Base-by-base conservation (phyloP, 2,797 vertebrate genomes). In the Gallinago nigripennis region DNA sequence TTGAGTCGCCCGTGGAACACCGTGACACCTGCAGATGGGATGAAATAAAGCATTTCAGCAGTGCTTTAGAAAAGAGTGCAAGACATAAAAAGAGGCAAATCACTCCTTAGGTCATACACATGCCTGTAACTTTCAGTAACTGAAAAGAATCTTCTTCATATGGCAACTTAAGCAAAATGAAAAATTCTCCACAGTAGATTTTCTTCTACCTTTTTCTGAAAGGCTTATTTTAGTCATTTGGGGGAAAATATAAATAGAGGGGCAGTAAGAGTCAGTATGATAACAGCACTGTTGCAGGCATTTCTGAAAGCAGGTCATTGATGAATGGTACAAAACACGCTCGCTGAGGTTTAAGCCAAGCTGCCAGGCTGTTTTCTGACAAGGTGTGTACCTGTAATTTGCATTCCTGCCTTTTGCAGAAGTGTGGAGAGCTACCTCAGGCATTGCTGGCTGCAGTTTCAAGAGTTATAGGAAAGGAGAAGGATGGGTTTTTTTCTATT, bases 351-450 rank as follows among this genome's bases (percentile, higher is more conserved):
- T 28, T 58, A 31, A 90, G 35, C 28, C 53, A 71, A 25, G 24
- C 37, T 68, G 39, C n/a, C 0, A 0, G 35, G 30, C 33, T 94
- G 50, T 30, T 63, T 87, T 77, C 79, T 71, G 48, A 73, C n/a
- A 63, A 66, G 48, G 25, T 0, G 0, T 1, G 0, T 23, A 5
- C 3, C 1, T 46, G 28, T 50, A 14, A 60, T 82, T 92, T 61
- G 45, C 31, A 33, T 50, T 75, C 28, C 53, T 86, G 63, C 39
- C 45, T 87, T 79, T 77, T 77, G 56, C 48, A 93, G 11, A 14
- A 45, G 17, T 8, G 45, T 15, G 18, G 25, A 16, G 24, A 92
- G 39, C 28, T 65, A 9, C 61, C 81, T 82, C 27, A 57, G 82
- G 30, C 65, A 11, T 9, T 46, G 69, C 65, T 91, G 69, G 60